phyloP scores from a whole-genome alignment of 2,888 invertebrate genomes.

The Apamea anceps region DNA sequence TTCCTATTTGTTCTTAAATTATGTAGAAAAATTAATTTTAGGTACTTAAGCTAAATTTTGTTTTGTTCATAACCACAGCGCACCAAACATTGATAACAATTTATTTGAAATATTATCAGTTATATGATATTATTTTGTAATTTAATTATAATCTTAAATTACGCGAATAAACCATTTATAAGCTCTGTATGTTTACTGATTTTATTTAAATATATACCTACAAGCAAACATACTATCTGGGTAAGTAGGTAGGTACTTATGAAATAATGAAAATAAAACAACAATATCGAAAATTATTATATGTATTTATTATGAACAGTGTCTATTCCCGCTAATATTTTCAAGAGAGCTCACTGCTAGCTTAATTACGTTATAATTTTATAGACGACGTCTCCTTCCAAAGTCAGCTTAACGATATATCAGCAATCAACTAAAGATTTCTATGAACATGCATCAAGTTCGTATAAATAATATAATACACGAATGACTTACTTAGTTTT shows the following conservation, averaged over 20 bases:
- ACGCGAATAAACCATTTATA: conserved; percentile 61
- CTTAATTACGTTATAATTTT: conserved; percentile 53
- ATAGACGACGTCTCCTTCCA: conserved; percentile 48
- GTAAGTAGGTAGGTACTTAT: background rate
- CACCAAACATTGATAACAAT: conserved; percentile 61
- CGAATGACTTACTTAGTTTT: conserved; percentile 64
- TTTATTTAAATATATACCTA: conserved; percentile 18
- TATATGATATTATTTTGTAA: conserved; percentile 68
- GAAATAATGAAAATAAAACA: conserved; percentile 47
- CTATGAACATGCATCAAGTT: conserved; percentile 60
- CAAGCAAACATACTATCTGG: background rate
- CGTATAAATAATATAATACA: conserved; percentile 56
- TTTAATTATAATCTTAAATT: conserved; percentile 61
- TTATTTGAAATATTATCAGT: conserved; percentile 67
- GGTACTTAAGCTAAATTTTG: conserved; percentile 57
- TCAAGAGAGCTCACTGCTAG: conserved; percentile 68
- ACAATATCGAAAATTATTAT: conserved; percentile 66
- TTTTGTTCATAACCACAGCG: conserved; percentile 58
- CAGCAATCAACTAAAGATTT: conserved; percentile 54
- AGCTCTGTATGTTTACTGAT: conserved; percentile 36
- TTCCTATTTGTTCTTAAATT: conserved; percentile 69
- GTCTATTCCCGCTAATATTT: conserved; percentile 66
- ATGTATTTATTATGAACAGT: conserved; percentile 72
- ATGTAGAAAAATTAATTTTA: conserved; percentile 59
- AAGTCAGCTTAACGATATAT: conserved; percentile 43